Evolutionary conservation across 1,140 invertebrate genomes (phyloP).

Genomic region (Colletes latitarsis): DNA sequence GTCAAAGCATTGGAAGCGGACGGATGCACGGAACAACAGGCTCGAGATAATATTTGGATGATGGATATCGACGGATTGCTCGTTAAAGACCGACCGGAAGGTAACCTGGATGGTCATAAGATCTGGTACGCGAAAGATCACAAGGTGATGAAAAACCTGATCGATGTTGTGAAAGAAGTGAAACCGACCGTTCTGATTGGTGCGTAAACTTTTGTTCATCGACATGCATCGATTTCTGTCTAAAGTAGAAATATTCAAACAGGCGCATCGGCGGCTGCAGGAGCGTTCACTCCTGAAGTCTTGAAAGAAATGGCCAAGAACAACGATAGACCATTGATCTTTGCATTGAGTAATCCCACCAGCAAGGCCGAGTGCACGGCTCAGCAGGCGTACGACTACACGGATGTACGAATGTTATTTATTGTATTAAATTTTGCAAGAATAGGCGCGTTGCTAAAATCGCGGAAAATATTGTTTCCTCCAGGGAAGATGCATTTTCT

Average conservation of each 20-base stretch:
- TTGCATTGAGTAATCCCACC: constrained; percentile 98
- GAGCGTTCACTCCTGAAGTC: constrained; percentile 94
- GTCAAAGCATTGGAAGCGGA: constrained; percentile 93
- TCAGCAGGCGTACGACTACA: constrained; percentile 92
- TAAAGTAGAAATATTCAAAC: constrained; percentile 43
- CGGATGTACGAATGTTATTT: constrained; percentile 82
- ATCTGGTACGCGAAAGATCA: constrained; percentile 92
- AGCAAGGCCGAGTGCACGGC: constrained; percentile 98
- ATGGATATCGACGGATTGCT: constrained; percentile 92
- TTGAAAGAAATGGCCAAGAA: constrained; percentile 92
- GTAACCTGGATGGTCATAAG: constrained; percentile 89
- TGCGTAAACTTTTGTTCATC: constrained; percentile 72
- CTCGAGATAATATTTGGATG: constrained; percentile 93
- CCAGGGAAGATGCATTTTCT: constrained; percentile 94
- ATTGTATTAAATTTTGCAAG: neutral
- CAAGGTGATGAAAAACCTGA: constrained; percentile 88
- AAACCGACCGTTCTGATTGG: constrained; percentile 94
- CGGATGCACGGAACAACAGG: constrained; percentile 88
- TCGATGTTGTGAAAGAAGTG: constrained; percentile 89
- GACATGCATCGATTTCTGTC: constrained; percentile 31
- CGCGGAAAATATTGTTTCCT: neutral
- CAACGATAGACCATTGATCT: constrained; percentile 94
- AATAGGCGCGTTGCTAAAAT: neutral
- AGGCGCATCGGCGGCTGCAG: constrained; percentile 93
- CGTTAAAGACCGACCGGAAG: constrained; percentile 87